phyloP scores from a whole-genome alignment of 2,888 invertebrate species.

The Melitaea athalia region DNA sequence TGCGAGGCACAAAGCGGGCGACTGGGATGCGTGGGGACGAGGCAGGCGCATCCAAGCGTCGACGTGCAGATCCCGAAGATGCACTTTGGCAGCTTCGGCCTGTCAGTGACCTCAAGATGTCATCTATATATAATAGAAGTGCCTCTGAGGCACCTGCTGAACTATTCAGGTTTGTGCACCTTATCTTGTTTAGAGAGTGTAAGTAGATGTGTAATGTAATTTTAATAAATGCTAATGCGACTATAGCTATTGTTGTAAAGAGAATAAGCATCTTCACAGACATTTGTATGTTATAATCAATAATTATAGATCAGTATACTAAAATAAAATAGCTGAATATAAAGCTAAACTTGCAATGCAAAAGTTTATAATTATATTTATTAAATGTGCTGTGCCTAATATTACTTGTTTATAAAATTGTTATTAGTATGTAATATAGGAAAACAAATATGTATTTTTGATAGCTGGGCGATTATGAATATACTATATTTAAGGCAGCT shows the following conservation, averaged over 20 bases:
- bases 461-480: neutral
- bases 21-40: constrained; percentile 71
- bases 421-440: neutral
- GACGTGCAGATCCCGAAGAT: constrained; percentile 73
- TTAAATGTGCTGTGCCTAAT: neutral
- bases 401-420: neutral
- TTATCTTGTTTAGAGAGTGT: constrained; percentile 10
- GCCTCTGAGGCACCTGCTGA: constrained; percentile 92
- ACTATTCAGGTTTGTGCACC: constrained; percentile 84
- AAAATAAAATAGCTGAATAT: neutral
- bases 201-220: neutral
- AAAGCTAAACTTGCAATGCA: neutral
- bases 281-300: neutral
- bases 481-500: neutral
- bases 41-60: constrained; percentile 72
- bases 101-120: constrained; percentile 92
- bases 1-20: constrained; percentile 78
- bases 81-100: constrained; percentile 90
- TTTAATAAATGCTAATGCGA: constrained; percentile 12
- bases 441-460: neutral
- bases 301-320: neutral
- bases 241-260: neutral
- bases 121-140: constrained; percentile 93
- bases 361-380: neutral
- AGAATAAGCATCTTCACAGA: neutral